phyloP scores from a whole-genome alignment of 2,888 invertebrate species.

The Harpalus rufipes region DNA sequence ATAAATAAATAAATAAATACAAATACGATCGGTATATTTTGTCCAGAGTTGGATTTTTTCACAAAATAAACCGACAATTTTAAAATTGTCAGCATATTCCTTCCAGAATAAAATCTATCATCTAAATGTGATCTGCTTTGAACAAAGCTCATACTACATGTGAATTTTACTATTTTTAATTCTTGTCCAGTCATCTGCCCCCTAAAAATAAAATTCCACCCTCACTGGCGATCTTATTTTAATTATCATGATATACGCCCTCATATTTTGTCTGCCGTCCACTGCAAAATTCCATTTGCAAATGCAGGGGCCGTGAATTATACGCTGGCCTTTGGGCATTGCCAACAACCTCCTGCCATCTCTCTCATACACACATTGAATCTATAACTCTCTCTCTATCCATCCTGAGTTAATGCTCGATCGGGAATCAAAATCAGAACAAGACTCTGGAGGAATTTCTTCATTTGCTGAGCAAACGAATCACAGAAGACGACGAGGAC shows the following conservation, averaged over 20 bases:
- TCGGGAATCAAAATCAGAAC: conserved; percentile 65
- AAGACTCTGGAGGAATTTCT: conserved; percentile 61
- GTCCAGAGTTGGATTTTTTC: too few relatives aligned
- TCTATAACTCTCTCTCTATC: background rate
- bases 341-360: background rate
- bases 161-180: background rate
- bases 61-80: too few relatives aligned
- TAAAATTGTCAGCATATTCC: too few relatives aligned
- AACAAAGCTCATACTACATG: too few relatives aligned
- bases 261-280: conserved; percentile 65
- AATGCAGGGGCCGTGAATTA: conserved; percentile 60
- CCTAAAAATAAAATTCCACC: background rate
- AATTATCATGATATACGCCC: conserved; percentile 73
- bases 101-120: too few relatives aligned
- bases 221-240: conserved; percentile 73
- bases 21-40: too few relatives aligned
- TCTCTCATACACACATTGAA: background rate
- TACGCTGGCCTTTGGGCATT: conserved; percentile 47
- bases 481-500: background rate
- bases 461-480: conserved; percentile 53
- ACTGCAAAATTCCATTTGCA: conserved; percentile 63
- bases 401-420: conserved; percentile 42
- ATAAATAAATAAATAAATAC: too few relatives aligned
- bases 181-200: background rate
- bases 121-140: too few relatives aligned